Percentiles rank a stretch among this genome's conserved stretches.
Evolutionary conservation across 2,113 vertebrate species (phyloP).

Genomic region (Dinomys branickii): DNA sequence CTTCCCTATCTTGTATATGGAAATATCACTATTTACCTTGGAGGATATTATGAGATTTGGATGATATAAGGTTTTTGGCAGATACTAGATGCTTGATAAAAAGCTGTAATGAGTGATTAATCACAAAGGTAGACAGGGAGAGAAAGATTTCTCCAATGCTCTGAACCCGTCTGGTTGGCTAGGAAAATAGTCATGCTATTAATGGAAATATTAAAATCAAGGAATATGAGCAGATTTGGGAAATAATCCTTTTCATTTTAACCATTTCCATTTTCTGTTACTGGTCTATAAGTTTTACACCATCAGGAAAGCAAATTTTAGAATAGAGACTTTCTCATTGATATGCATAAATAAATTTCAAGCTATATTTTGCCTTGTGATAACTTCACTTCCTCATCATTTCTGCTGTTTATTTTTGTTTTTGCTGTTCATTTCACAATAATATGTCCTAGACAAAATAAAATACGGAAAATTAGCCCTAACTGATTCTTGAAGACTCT

Average conservation of each 20-base stretch:
- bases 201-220: background rate
- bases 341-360: background rate
- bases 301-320: background rate
- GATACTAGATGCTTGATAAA: background rate
- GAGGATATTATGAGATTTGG: background rate
- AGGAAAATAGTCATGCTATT: background rate
- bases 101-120: background rate
- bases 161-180: background rate
- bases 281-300: background rate
- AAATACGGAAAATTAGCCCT: background rate
- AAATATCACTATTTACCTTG: background rate
- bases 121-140: background rate
- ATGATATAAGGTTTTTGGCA: background rate
- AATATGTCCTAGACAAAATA: background rate
- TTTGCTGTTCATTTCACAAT: background rate
- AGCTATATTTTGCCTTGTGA: background rate
- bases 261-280: background rate
- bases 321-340: background rate
- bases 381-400: background rate
- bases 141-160: background rate
- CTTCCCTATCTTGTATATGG: background rate
- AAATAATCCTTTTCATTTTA: background rate
- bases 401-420: background rate
- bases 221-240: background rate
- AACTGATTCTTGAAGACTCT: background rate